Base-by-base conservation (phyloP, 2,888 invertebrate genomes). In the Rhingia rostrata region DNA sequence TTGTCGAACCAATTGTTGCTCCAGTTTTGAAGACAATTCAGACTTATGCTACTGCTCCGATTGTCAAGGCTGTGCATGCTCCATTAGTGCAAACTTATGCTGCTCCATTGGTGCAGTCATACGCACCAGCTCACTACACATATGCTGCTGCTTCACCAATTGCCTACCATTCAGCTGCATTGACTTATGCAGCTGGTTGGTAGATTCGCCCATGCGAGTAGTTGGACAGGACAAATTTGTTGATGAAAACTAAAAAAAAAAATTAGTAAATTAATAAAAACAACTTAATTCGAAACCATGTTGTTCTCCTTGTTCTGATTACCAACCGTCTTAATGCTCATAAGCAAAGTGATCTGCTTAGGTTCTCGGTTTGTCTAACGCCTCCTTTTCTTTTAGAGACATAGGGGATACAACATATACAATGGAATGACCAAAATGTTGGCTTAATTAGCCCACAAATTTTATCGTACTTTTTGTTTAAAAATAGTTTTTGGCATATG, bases 1-100 rank as follows among this genome's bases (percentile, higher is more conserved):
- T 88, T 45, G 88, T 91, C 12, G 88, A 89, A 10, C 90, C 90
- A 4, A 88, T 88, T 33, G 87, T 89, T 32, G 87, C 89, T 22
- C 90, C 89, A 14, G 79, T 89, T 0, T 41, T 89, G n/a, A 90
- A 89, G 85, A 88, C 88, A 66, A 63, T 7, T 69, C 73, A 73
- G 39, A 80, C 70, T 39, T 75, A 75, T 32, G 64, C 73, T 22
- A 70, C 77, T 41, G 72, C 82, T 7, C 82, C 78, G 39, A 22
- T 64, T 30, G 9, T 53, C 0, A 79, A 73, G 47, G 49, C 54
- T 4, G 32, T 67, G 30, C 56, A 39, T 33, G 49, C 83, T 32
- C 86, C 86, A 58, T 45, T 75, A 47, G 53, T 73, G 32, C 86
- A 87, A 32, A 72, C 72, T 9, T 69, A 79, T 64, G 86, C 74